A percentile compares a stretch with the other conserved stretches of the same genome.
Conservation (phyloP, 1,140 invertebrate genomes). For the Drosophila persimilis region DNA sequence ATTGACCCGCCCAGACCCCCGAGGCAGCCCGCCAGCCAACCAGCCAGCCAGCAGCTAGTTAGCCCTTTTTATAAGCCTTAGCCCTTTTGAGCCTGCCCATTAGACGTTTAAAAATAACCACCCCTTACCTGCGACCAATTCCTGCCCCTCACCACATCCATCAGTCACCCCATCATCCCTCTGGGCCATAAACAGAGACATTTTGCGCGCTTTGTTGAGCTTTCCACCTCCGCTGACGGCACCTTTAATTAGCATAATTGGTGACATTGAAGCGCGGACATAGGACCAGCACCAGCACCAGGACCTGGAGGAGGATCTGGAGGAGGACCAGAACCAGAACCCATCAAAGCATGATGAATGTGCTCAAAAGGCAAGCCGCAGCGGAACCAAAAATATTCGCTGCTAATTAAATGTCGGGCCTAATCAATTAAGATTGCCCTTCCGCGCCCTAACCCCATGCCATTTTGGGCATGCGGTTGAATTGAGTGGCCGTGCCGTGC, state of each 20-base stretch:
- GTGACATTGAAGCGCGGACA: conserved; percentile 47
- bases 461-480: conserved; percentile 12
- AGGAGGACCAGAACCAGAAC: conserved; percentile 8
- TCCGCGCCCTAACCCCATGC: conserved; percentile 1
- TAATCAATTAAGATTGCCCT: conserved; percentile 69
- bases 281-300: conserved; percentile 1
- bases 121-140: neutral
- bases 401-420: conserved; percentile 72
- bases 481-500: neutral
- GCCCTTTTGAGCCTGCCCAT: conserved; percentile 38
- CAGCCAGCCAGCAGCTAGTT: conserved; percentile 10
- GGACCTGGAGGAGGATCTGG: neutral
- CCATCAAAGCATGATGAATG: conserved; percentile 58
- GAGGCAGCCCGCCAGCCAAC: neutral
- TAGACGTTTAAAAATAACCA: conserved; percentile 67
- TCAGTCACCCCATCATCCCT: conserved; percentile 10
- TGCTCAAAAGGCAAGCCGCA: conserved; percentile 44
- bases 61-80: conserved; percentile 43
- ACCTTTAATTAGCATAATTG: conserved; percentile 79
- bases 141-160: too few species aligned
- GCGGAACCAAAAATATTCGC: conserved; percentile 40
- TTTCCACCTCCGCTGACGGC: conserved; percentile 28
- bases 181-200: conserved; percentile 37
- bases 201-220: conserved; percentile 71
- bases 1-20: conserved; percentile 27